Percentiles rank a stretch among this genome's conserved stretches.
phyloP scores from a whole-genome alignment of 2,888 invertebrate genomes.

The Frankliniella fusca region DNA sequence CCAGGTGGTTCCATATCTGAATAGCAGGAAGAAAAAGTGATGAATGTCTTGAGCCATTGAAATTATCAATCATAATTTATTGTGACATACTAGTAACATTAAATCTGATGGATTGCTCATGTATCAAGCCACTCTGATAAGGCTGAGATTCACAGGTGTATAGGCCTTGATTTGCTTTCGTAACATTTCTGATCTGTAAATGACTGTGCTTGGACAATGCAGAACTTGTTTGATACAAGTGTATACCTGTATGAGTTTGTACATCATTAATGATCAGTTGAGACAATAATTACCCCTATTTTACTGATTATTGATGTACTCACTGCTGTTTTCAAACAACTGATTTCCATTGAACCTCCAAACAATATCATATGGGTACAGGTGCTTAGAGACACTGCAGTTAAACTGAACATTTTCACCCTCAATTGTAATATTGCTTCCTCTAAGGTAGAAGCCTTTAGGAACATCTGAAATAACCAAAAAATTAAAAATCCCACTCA shows the following conservation, averaged over 20 bases:
- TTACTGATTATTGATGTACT: conserved; percentile 34
- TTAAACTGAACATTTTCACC: conserved; percentile 55
- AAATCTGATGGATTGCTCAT: conserved; percentile 39
- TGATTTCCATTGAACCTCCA: conserved; percentile 48
- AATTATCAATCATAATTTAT: no score
- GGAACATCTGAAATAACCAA: conserved; percentile 38
- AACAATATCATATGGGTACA: conserved; percentile 50
- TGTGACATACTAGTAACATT: conserved; percentile 38
- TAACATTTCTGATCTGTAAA: conserved; percentile 37
- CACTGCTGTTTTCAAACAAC: neutral
- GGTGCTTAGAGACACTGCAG: conserved; percentile 57
- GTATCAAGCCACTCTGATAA: conserved; percentile 32
- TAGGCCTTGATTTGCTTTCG: conserved; percentile 38
- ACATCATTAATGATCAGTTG: neutral
- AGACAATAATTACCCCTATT: neutral
- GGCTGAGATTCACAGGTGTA: conserved; percentile 39
- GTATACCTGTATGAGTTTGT: conserved; percentile 7
- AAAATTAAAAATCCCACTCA: neutral
- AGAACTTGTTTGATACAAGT: conserved; percentile 31
- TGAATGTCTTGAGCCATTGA: no score
- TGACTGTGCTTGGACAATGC: conserved; percentile 39
- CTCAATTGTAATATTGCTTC: conserved; percentile 46
- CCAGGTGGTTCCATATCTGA: neutral
- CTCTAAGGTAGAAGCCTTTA: conserved; percentile 35
- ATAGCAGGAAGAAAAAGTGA: no score